phyloP scores from a whole-genome alignment of 2,797 vertebrate genomes.

The Zalophus californianus region DNA sequence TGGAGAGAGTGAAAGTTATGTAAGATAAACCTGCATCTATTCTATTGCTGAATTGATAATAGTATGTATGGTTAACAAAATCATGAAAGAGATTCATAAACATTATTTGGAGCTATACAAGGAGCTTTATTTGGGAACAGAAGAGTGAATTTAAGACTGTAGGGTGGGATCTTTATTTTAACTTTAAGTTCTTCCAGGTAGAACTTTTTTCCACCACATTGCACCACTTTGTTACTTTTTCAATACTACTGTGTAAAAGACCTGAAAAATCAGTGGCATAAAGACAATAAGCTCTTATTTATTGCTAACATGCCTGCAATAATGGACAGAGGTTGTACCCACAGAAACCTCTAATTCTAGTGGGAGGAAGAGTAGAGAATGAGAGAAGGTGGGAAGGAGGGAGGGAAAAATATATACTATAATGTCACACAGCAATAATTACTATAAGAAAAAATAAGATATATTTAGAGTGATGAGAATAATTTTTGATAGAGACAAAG shows the following conservation, averaged over 20 bases:
- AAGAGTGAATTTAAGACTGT: neutral
- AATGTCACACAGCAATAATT: neutral
- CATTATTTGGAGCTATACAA: neutral
- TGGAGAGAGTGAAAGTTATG: neutral
- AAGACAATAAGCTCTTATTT: neutral
- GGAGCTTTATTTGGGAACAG: neutral
- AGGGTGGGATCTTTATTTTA: neutral
- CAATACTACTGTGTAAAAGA: neutral
- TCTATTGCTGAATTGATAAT: neutral
- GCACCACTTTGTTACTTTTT: neutral
- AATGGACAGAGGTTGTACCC: neutral
- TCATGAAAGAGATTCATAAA: neutral
- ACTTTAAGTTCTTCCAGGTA: neutral
- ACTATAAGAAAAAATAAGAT: neutral
- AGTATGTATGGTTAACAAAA: neutral
- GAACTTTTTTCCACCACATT: neutral
- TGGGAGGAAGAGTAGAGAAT: neutral
- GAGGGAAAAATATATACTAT: neutral
- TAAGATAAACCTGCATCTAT: neutral
- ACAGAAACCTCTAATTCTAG: neutral
- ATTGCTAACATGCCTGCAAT: neutral
- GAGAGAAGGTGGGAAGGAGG: neutral
- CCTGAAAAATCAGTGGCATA: neutral
- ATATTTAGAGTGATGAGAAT: neutral
- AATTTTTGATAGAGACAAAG: neutral